Conservation (phyloP, 2,113 vertebrate species). For the Xenopus borealis region DNA sequence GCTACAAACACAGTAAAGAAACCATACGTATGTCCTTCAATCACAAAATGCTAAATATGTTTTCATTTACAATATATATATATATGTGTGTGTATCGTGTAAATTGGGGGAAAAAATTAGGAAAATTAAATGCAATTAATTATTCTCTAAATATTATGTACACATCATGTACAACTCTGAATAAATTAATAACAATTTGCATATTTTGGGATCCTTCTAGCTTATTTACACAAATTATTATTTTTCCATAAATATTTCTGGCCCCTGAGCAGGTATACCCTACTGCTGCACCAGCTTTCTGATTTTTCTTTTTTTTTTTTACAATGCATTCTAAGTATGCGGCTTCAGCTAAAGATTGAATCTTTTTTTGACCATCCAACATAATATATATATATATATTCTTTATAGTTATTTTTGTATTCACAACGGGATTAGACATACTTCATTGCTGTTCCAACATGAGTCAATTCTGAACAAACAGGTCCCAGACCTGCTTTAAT, state of each 20-base stretch:
- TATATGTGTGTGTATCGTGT: constrained; percentile 80
- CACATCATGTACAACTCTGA: constrained; percentile 97
- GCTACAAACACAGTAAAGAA: constrained; percentile 74
- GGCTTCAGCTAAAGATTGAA: background rate
- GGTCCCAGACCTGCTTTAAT: background rate
- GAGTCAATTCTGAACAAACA: constrained; percentile 16
- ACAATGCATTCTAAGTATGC: constrained; percentile 18
- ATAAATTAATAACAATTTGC: constrained; percentile 99
- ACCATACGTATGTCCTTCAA: constrained; percentile 65
- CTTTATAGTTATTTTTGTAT: background rate
- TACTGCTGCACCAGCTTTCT: constrained; percentile 29
- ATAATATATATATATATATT: background rate
- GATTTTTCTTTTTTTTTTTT: constrained; percentile 16
- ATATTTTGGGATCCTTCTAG: constrained; percentile 94
- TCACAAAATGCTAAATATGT: constrained; percentile 84
- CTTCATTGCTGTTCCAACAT: constrained; percentile 21
- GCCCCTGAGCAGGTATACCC: constrained; percentile 55
- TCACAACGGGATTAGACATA: constrained; percentile 12
- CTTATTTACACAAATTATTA: constrained; percentile 98
- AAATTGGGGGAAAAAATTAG: constrained; percentile 69
- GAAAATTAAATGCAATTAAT: constrained; percentile 74
- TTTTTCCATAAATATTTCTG: constrained; percentile 95
- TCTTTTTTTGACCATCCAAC: constrained; percentile 3
- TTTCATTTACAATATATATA: constrained; percentile 75
- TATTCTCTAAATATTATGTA: constrained; percentile 95